Conservation (phyloP, 2,888 invertebrate genomes). For the Asteroscopus sphinx region DNA sequence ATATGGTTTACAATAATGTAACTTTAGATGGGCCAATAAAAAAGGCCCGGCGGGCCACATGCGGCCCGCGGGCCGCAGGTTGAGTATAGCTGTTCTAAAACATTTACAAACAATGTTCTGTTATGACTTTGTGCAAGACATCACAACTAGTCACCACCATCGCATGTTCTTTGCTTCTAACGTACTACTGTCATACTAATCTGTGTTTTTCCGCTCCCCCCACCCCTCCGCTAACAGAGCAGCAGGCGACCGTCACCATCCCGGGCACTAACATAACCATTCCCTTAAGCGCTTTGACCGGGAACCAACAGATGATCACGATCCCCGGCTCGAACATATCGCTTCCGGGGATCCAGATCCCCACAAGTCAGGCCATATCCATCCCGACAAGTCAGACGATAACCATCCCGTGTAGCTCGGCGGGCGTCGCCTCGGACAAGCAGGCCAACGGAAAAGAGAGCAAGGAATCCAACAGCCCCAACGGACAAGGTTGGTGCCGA, state of each 20-base stretch:
- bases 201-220: conserved; percentile 76
- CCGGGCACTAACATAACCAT: conserved; percentile 91
- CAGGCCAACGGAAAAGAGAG: conserved; percentile 86
- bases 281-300: conserved; percentile 86
- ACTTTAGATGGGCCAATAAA: too few relatives aligned
- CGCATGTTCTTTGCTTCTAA: conserved; percentile 76
- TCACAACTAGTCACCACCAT: conserved; percentile 47
- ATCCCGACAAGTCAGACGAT: conserved; percentile 70
- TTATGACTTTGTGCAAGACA: conserved; percentile 38
- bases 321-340: conserved; percentile 89
- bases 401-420: conserved; percentile 71
- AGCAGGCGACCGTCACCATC: conserved; percentile 89
- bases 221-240: conserved; percentile 80
- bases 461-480: conserved; percentile 69
- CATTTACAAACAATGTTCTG: conserved; percentile 43
- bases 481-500: conserved; percentile 80
- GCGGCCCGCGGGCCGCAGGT: too few relatives aligned
- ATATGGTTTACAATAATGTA: too few relatives aligned
- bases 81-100: conserved; percentile 22
- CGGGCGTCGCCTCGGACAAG: conserved; percentile 65
- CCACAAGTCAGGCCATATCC: conserved; percentile 68
- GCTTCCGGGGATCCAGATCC: conserved; percentile 63
- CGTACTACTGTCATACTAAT: conserved; percentile 83
- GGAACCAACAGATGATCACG: conserved; percentile 86
- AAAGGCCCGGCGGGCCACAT: too few relatives aligned